Evolutionary conservation across 2,797 vertebrate species (phyloP), one percentile per base, ranked within the genome.

Genomic region (Decapterus maruadsi): DNA sequence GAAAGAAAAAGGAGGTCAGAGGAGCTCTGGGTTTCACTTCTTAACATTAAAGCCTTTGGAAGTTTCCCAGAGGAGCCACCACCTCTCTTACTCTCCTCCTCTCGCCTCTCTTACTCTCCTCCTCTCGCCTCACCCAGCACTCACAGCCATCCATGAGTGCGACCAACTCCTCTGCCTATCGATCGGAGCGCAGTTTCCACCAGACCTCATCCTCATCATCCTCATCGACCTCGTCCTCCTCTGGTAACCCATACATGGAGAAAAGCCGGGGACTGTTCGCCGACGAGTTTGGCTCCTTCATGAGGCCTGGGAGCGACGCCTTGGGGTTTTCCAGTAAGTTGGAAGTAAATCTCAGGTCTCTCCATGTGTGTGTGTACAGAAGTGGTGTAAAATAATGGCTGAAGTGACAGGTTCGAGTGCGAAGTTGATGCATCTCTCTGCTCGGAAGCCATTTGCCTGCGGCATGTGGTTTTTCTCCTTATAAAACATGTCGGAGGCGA

Each of bases 281-380:
- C 0, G 96, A 97, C 72, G 96, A 97, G 73, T 97, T 99, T 17
- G 97, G 97, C 84, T 96, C 95, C 89, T 99, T 98, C 89, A 95
- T 96, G 93, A 90, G 96, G 82, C 96, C 98, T 1, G 95, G 88
- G 9, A 92, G 90, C 0, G 96, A 98, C 70, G 77, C 93, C 40
- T 55, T 97, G 94, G 95, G 94, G 34, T 99, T 97, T 94, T 93
- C 96, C 95, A 96, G 97, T 97, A 94, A 98, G 97, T 94, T 68
- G 34, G 7, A 60, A 46, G 42, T 5, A 31, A 42, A 63, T 65
- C 70, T 63, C 0, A 62, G 2, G 22, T 50, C 12, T 73, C 53
- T n/a, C n/a, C n/a, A n/a, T n/a, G n/a, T n/a, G n/a, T 81, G 14
- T 65, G 38, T 71, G 50, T 77, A 75, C 9, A 69, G 40, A 56